Percentiles rank a stretch among this genome's conserved stretches.
phyloP scores from a whole-genome alignment of 2,888 invertebrate species.

The Patella depressa region DNA sequence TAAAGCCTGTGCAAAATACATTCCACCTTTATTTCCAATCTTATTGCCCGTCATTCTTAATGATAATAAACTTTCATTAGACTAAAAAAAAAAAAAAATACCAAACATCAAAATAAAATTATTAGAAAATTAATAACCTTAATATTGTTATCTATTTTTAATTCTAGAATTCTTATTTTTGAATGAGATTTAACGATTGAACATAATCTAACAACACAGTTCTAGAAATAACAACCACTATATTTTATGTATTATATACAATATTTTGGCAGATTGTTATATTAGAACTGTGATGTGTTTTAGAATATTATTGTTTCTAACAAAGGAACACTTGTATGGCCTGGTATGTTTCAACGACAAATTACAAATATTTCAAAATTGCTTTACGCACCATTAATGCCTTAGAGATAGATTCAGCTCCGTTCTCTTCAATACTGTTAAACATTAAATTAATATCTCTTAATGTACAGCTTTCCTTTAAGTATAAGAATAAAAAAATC shows the following conservation, averaged over 20 bases:
- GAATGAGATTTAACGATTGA: no score
- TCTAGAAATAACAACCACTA: no score
- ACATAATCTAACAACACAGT: no score
- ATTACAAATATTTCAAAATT: background rate
- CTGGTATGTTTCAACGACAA: no score
- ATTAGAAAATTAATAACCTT: no score
- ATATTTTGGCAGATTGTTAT: no score
- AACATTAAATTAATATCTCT: constrained; percentile 68
- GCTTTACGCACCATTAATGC: constrained; percentile 60
- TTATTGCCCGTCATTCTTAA: constrained; percentile 70
- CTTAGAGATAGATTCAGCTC: constrained; percentile 65
- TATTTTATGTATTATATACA: no score
- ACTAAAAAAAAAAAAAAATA: constrained; percentile 44
- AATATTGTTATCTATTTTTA: no score
- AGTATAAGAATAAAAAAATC: constrained; percentile 18
- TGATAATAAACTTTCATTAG: constrained; percentile 57
- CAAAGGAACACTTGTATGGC: no score
- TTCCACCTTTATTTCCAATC: constrained; percentile 70
- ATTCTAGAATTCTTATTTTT: no score
- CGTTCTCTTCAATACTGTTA: constrained; percentile 68
- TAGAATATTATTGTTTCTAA: no score
- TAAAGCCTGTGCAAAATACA: constrained; percentile 70
- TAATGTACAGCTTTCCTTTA: constrained; percentile 48
- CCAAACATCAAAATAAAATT: background rate
- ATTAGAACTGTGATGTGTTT: no score